Conservation (phyloP, 2,888 invertebrate species). For the Ochlodes sylvanus region DNA sequence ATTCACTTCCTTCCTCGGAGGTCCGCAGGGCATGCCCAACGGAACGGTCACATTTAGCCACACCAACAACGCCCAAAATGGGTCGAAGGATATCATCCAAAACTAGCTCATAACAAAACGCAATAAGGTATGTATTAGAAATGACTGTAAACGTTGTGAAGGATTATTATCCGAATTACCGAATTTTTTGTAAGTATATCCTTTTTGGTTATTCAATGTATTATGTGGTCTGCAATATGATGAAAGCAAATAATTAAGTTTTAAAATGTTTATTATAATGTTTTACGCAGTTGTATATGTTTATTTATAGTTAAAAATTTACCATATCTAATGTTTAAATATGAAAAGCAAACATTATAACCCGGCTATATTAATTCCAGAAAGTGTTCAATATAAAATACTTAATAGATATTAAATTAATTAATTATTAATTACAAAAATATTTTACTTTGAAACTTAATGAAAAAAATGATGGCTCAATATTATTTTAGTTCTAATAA, state of each 20-base stretch:
- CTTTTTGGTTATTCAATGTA: no score
- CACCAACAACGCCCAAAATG: conserved; percentile 27
- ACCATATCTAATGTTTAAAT: background rate
- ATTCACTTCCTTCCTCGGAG: conserved; percentile 82
- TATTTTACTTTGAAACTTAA: background rate
- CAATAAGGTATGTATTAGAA: conserved; percentile 20
- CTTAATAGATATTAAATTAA: background rate
- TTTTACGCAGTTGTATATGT: background rate
- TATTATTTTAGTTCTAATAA: conserved; percentile 12
- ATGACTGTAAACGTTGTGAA: conserved; percentile 26
- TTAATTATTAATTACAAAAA: no score
- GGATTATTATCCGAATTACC: conserved; percentile 29
- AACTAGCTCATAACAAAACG: conserved; percentile 23
- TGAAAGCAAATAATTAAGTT: conserved; percentile 1
- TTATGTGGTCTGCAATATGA: background rate
- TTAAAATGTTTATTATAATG: conserved; percentile 1
- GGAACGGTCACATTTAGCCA: conserved; percentile 58
- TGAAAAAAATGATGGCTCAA: conserved; percentile 9
- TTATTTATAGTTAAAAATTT: background rate
- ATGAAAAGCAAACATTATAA: background rate
- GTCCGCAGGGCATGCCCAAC: conserved; percentile 65
- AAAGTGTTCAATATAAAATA: background rate
- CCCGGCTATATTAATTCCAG: no score
- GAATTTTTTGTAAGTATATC: background rate
- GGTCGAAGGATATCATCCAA: conserved; percentile 23